Percentiles rank a stretch among this genome's conserved stretches.
Evolutionary conservation across 2,797 vertebrate species (phyloP).

Genomic region (Carcharodon carcharias): DNA sequence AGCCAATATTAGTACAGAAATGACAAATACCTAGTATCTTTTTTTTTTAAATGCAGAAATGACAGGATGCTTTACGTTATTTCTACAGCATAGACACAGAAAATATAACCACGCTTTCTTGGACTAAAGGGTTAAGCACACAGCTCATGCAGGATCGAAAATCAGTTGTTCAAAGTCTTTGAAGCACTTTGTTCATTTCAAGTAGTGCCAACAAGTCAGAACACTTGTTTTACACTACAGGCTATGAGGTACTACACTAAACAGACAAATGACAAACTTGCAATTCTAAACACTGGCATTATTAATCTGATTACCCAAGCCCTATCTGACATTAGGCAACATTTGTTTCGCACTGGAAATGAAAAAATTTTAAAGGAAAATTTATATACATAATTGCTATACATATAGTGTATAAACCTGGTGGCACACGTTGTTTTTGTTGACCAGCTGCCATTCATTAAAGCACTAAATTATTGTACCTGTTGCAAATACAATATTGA

Average conservation of each 20-base stretch:
- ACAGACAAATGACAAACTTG: slow-evolving; percentile 9
- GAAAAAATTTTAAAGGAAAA: neutral
- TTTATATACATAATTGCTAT: neutral
- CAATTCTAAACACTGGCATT: slow-evolving; percentile 24
- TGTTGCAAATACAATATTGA: neutral
- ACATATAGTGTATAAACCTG: slow-evolving; percentile 45
- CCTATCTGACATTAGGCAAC: neutral
- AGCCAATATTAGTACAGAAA: neutral
- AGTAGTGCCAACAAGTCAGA: neutral
- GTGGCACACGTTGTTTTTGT: slow-evolving; percentile 44
- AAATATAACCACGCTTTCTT: neutral
- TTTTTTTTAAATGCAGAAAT: neutral
- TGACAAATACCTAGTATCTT: neutral
- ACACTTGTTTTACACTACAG: neutral
- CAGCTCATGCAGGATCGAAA: neutral
- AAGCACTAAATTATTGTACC: slow-evolving; percentile 39
- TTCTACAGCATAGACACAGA: neutral
- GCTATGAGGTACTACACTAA: neutral
- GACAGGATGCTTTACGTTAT: neutral
- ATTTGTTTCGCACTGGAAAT: neutral
- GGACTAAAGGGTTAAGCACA: neutral
- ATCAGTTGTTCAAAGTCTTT: slow-evolving; percentile 6
- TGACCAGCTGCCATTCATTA: slow-evolving; percentile 40
- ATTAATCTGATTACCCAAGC: neutral
- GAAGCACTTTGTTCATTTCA: neutral